Conservation (phyloP, 2,113 vertebrate genomes). For the Gambusia holbrooki region DNA sequence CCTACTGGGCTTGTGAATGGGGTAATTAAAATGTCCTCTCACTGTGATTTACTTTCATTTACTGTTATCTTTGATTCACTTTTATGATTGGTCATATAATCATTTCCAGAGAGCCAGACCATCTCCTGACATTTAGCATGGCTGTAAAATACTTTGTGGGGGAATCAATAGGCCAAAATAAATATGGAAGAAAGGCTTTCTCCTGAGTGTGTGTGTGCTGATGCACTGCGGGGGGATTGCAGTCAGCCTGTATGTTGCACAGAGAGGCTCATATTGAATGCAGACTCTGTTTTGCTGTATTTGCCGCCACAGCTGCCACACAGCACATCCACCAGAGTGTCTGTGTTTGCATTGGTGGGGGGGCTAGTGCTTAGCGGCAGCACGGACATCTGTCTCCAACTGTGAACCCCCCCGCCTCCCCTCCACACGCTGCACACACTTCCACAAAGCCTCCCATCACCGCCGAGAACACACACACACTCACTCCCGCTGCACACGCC, state of each 20-base stretch:
- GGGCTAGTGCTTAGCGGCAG: conserved; percentile 33
- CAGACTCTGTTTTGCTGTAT: conserved; percentile 46
- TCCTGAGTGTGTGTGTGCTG: conserved; percentile 13
- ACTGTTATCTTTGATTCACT: background rate
- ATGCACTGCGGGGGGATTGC: conserved; percentile 1
- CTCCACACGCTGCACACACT: background rate
- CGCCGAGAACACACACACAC: conserved; percentile 23
- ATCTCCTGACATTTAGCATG: background rate
- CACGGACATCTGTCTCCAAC: conserved; percentile 72
- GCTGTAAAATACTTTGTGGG: background rate
- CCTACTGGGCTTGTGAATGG: no score
- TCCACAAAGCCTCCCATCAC: conserved; percentile 17
- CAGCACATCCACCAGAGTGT: conserved; percentile 28
- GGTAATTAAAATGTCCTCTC: conserved; percentile 37
- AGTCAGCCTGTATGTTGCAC: conserved; percentile 34
- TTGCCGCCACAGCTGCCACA: conserved; percentile 62
- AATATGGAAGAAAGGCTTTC: background rate
- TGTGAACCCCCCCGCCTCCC: conserved; percentile 21
- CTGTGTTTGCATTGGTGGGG: conserved; percentile 50
- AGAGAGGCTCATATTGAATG: conserved; percentile 33
- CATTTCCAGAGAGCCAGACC: background rate
- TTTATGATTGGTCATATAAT: background rate
- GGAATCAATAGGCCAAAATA: background rate
- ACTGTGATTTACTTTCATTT: background rate
- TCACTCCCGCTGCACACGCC: conserved; percentile 22